These are phyloP conservation scores for Samia ricini DNA, from an alignment of 1,140 invertebrate species.

Conservation along the genomic window DNA sequence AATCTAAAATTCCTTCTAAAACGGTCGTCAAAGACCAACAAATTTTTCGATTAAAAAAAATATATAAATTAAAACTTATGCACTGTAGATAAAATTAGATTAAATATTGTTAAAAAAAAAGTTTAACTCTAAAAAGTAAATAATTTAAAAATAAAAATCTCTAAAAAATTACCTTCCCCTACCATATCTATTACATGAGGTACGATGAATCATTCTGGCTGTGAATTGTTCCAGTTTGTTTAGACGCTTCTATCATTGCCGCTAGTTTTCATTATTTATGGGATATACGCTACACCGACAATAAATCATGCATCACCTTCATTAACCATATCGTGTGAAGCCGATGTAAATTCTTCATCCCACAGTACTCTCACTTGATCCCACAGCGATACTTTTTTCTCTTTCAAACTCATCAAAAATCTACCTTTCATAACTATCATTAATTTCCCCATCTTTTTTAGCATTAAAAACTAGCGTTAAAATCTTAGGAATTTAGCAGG, in stretches of 20 bases:
- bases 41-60: slow-evolving; percentile 68
- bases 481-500: slow-evolving; percentile 46
- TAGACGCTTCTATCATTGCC: slow-evolving; percentile 41
- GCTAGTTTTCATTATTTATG: slow-evolving; percentile 11
- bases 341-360: slow-evolving; percentile 47
- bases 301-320: slow-evolving; percentile 37
- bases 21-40: slow-evolving; percentile 27
- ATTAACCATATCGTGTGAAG: slow-evolving; percentile 17
- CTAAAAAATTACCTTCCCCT: slow-evolving; percentile 46
- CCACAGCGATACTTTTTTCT: slow-evolving; percentile 23
- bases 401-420: slow-evolving; percentile 17
- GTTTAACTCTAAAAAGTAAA: slow-evolving; percentile 42
- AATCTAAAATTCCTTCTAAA: slow-evolving; percentile 32
- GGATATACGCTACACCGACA: slow-evolving; percentile 46
- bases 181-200: slow-evolving; percentile 69
- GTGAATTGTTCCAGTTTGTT: slow-evolving; percentile 67
- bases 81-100: slow-evolving; percentile 73
- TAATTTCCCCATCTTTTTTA: slow-evolving; percentile 37
- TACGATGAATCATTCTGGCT: slow-evolving; percentile 75
- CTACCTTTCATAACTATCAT: slow-evolving; percentile 26
- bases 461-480: slow-evolving; percentile 44
- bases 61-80: slow-evolving; percentile 70
- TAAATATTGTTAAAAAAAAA: slow-evolving; percentile 41
- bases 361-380: slow-evolving; percentile 26
- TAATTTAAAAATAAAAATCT: slow-evolving; percentile 53